A percentile compares a stretch with the other conserved stretches of the same genome.
Evolutionary conservation across 2,797 vertebrate genomes (phyloP).

Genomic region (Catamblyrhynchus diadema): DNA sequence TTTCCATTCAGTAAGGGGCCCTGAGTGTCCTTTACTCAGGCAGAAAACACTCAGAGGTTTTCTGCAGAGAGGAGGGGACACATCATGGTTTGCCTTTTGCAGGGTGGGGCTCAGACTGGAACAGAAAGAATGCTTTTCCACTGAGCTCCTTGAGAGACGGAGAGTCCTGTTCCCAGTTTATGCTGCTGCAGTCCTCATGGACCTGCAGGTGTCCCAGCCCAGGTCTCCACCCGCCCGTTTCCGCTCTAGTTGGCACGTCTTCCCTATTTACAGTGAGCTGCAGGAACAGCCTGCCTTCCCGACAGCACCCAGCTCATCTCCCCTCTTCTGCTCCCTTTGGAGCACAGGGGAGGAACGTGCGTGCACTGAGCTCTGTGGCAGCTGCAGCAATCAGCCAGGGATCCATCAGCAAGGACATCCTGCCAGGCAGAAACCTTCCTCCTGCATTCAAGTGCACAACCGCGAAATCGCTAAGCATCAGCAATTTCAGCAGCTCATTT

Average conservation of each 20-base stretch:
- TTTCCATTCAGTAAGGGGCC: not conserved
- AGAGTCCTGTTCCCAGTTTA: not conserved
- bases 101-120: not conserved
- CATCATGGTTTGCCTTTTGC: not conserved
- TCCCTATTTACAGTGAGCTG: not conserved
- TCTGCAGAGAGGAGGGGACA: not conserved
- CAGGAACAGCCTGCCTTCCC: not conserved
- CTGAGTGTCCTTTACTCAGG: not conserved
- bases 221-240: not conserved
- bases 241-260: not conserved
- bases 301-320: not conserved
- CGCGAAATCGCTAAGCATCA: not conserved
- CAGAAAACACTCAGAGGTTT: not conserved
- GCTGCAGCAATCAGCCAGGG: not conserved
- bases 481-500: conserved; percentile 9
- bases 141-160: fast-evolving
- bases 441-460: not conserved
- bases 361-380: not conserved
- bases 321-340: not conserved
- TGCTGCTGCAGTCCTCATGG: not conserved
- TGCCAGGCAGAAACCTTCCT: not conserved
- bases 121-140: not conserved
- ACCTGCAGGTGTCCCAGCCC: not conserved
- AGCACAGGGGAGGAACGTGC: not conserved
- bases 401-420: not conserved